Conservation (phyloP, 2,113 vertebrate species). For the Xiphophorus hellerii region DNA sequence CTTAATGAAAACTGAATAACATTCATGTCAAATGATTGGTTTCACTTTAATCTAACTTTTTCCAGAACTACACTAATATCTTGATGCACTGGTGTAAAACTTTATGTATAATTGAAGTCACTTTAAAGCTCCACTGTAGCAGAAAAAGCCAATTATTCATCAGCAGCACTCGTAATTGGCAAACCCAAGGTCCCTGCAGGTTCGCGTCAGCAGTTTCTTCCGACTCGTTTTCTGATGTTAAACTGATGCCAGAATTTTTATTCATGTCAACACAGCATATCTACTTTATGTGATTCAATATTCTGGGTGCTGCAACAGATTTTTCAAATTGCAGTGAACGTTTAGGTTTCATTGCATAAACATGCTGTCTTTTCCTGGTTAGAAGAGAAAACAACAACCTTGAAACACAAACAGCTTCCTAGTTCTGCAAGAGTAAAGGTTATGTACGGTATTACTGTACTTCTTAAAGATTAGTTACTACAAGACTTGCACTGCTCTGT, state of each 20-base stretch:
- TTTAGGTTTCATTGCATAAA: background rate
- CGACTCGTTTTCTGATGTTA: slow-evolving; percentile 35
- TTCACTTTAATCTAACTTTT: slow-evolving; percentile 62
- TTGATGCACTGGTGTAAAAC: slow-evolving; percentile 27
- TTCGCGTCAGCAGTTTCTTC: slow-evolving; percentile 47
- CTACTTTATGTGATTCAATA: slow-evolving; percentile 25
- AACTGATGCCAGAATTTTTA: slow-evolving; percentile 30
- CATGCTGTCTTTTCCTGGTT: slow-evolving; percentile 18
- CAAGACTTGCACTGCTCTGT: background rate
- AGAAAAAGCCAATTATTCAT: slow-evolving; percentile 7
- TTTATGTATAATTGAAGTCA: slow-evolving; percentile 19
- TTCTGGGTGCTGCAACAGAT: slow-evolving; percentile 14
- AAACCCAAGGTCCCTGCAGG: slow-evolving; percentile 20
- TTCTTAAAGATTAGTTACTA: background rate
- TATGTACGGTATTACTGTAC: too few species aligned
- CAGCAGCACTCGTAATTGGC: background rate
- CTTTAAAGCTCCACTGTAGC: slow-evolving; percentile 9
- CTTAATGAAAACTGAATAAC: slow-evolving; percentile 76
- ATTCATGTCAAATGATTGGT: slow-evolving; percentile 53
- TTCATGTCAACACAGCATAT: slow-evolving; percentile 31
- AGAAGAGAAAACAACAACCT: slow-evolving; percentile 9
- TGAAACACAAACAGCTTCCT: slow-evolving; percentile 5
- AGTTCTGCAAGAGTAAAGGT: background rate
- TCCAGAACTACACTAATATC: slow-evolving; percentile 33
- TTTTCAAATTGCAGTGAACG: slow-evolving; percentile 11